Percentiles rank a stretch among this genome's conserved stretches.
Evolutionary conservation across 2,113 vertebrate species (phyloP).

Genomic region (Piaya cayana): DNA sequence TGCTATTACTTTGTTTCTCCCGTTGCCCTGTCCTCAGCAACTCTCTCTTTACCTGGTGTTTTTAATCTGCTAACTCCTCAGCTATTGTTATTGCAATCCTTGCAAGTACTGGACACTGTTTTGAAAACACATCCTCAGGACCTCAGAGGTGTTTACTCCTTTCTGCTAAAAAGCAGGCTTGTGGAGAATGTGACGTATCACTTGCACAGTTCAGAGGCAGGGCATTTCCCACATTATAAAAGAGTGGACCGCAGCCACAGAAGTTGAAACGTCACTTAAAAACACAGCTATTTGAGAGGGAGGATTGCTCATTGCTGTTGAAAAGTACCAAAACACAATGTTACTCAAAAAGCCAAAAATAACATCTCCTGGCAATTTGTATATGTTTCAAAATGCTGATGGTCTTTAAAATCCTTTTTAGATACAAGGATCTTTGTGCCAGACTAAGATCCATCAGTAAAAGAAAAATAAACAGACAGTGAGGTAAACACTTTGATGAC

Average conservation of each 20-base stretch:
- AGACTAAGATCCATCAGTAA: constrained; percentile 30
- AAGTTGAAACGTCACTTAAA: constrained; percentile 12
- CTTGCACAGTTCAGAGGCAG: constrained; percentile 37
- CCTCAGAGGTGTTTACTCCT: constrained; percentile 9
- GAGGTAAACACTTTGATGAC: constrained; percentile 41
- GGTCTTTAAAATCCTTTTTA: constrained; percentile 20
- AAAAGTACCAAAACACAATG: neutral
- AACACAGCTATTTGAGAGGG: neutral
- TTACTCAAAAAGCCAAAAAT: constrained; percentile 40
- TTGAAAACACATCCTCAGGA: neutral
- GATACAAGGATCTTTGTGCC: constrained; percentile 7
- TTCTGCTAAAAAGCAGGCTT: neutral
- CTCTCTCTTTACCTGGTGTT: neutral
- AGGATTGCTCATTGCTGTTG: constrained; percentile 12
- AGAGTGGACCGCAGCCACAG: neutral
- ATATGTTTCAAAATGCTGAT: constrained; percentile 60
- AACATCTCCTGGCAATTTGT: constrained; percentile 14
- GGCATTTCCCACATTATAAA: constrained; percentile 57
- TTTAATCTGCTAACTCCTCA: neutral
- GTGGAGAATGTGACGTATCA: neutral
- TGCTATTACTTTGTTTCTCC: neutral
- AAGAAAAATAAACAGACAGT: constrained; percentile 68
- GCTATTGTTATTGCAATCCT: neutral
- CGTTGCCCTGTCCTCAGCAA: neutral
- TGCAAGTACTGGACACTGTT: neutral